Percentiles rank a stretch among this genome's conserved stretches.
phyloP scores from a whole-genome alignment of 2,797 vertebrate genomes.

The Tragelaphus eurycerus region DNA sequence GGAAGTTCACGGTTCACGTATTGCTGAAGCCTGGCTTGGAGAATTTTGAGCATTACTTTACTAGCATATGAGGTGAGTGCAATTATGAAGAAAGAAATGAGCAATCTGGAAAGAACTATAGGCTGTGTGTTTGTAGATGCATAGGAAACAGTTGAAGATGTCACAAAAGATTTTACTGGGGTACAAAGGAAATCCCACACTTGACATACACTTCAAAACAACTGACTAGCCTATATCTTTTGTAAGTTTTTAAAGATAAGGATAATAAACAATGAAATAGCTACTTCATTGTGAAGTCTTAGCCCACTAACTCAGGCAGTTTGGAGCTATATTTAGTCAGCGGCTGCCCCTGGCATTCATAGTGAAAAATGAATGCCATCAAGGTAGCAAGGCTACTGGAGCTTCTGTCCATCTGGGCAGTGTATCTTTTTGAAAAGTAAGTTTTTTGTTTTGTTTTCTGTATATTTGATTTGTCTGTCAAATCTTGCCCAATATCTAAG shows the following conservation, averaged over 20 bases:
- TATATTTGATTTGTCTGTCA: background rate
- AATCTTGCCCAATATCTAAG: background rate
- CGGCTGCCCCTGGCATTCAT: background rate
- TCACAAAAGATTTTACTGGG: background rate
- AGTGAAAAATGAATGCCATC: background rate
- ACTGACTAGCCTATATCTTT: background rate
- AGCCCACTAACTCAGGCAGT: too few relatives aligned
- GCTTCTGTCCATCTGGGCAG: background rate
- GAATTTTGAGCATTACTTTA: too few relatives aligned
- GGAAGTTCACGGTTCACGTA: too few relatives aligned
- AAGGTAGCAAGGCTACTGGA: background rate
- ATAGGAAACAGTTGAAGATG: background rate
- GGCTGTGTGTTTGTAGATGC: background rate
- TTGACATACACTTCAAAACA: background rate
- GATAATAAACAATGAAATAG: background rate
- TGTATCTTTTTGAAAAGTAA: background rate
- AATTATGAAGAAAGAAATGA: background rate
- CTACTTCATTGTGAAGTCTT: background rate
- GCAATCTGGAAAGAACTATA: background rate
- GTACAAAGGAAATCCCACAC: background rate
- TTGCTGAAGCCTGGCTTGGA: too few relatives aligned
- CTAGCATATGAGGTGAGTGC: too few relatives aligned
- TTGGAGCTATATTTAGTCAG: background rate
- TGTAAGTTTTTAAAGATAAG: background rate
- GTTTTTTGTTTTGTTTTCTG: background rate